Evolutionary conservation across 2,797 vertebrate species (phyloP).

Genomic region (Smutsia temminckii): DNA sequence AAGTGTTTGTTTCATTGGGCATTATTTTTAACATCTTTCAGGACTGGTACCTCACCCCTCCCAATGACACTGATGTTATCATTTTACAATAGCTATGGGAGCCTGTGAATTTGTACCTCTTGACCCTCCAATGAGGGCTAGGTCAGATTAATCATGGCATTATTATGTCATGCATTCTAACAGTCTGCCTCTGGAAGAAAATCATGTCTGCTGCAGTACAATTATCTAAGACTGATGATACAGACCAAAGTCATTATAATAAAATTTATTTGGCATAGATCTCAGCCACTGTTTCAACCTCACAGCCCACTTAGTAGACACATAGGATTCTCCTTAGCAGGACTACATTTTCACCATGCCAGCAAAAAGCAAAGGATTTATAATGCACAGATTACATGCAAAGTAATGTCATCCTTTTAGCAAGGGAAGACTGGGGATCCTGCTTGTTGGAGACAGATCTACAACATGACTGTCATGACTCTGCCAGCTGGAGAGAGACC

Average conservation of each 20-base stretch:
- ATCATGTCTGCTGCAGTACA: conserved; percentile 65
- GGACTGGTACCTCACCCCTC: neutral
- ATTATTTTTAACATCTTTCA: conserved; percentile 30
- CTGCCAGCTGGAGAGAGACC: neutral
- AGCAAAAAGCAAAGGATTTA: neutral
- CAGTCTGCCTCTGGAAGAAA: conserved; percentile 68
- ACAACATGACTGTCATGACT: neutral
- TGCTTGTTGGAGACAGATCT: neutral
- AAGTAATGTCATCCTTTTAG: neutral
- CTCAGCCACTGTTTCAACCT: neutral
- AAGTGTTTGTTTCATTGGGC: neutral
- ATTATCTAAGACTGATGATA: conserved; percentile 70
- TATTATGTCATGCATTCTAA: conserved; percentile 55
- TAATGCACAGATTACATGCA: neutral
- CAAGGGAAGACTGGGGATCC: neutral
- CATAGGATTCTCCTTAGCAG: neutral
- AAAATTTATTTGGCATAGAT: conserved; percentile 52
- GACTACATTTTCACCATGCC: neutral
- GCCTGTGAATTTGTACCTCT: neutral
- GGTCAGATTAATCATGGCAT: neutral
- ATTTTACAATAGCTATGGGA: neutral
- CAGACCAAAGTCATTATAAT: conserved; percentile 27
- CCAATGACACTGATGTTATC: neutral
- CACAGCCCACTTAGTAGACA: conserved; percentile 1
- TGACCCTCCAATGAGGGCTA: neutral